Conservation (phyloP, 1,140 invertebrate species). For the Ips typographus region DNA sequence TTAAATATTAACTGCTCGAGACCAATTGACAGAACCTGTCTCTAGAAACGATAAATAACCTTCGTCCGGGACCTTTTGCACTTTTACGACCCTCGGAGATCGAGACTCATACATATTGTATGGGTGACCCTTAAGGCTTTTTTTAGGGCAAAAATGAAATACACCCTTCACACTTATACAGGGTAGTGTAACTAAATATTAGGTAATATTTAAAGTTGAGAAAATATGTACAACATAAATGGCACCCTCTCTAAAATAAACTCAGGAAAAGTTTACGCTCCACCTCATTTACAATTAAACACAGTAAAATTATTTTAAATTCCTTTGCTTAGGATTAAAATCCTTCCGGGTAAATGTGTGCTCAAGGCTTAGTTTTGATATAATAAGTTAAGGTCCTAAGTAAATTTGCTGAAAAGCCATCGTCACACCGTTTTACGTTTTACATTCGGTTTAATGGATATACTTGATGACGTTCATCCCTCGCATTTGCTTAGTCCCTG, state of each 20-base stretch:
- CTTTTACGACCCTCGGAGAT: conserved; percentile 7
- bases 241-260: neutral
- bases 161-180: too few species aligned
- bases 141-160: neutral
- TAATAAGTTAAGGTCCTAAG: conserved; percentile 11
- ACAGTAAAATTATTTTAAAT: conserved; percentile 8
- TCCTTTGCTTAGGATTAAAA: conserved; percentile 10
- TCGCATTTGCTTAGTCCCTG: too few species aligned
- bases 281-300: conserved; percentile 8
- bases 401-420: conserved; percentile 11
- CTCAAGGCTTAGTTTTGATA: conserved; percentile 6
- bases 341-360: conserved; percentile 3
- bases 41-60: conserved; percentile 16
- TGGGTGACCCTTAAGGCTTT: conserved; percentile 1
- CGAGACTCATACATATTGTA: neutral
- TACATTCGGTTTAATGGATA: too few species aligned
- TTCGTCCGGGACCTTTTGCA: conserved; percentile 12
- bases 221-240: too few species aligned
- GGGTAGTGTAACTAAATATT: too few species aligned
- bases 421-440: neutral
- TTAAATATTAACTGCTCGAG: conserved; percentile 17
- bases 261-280: neutral
- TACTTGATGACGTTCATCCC: too few species aligned
- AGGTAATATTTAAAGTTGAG: too few species aligned
- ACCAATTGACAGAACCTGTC: conserved; percentile 16